A percentile compares a stretch with the other conserved stretches of the same genome.
These are phyloP conservation scores for Lepilemur septentrionalis DNA, from an alignment of 2,797 vertebrate species.

Conservation along the genomic window DNA sequence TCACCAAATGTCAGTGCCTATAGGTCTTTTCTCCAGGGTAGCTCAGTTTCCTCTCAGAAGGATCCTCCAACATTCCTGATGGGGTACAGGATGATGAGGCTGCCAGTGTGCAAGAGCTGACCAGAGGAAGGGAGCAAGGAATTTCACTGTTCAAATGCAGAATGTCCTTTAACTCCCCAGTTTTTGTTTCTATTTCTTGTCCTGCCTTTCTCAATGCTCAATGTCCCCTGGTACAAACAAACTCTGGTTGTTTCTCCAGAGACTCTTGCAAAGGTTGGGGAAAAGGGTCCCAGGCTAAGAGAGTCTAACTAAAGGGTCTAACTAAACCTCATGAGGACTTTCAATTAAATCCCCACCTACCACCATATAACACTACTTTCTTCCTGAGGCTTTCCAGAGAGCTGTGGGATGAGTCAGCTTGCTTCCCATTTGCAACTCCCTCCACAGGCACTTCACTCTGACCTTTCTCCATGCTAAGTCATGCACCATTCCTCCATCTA, in stretches of 20 bases:
- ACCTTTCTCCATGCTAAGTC: conserved; percentile 61
- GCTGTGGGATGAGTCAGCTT: conserved; percentile 17
- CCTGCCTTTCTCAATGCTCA: neutral
- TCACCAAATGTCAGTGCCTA: neutral
- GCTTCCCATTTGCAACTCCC: neutral
- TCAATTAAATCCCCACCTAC: neutral
- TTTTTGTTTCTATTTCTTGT: neutral
- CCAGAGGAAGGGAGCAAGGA: neutral
- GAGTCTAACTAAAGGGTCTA: neutral
- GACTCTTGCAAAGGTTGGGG: neutral
- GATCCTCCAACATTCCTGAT: neutral
- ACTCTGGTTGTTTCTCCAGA: neutral
- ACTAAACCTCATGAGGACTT: neutral
- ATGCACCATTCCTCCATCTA: neutral
- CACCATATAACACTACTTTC: neutral
- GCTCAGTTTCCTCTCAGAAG: neutral
- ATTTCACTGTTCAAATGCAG: neutral
- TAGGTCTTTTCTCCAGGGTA: neutral
- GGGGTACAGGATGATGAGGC: neutral
- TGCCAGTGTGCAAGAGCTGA: neutral
- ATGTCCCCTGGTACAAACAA: neutral
- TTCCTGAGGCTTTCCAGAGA: neutral
- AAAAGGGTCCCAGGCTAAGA: neutral
- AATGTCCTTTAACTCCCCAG: neutral
- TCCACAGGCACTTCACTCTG: conserved; percentile 37